A percentile compares a stretch with the other conserved stretches of the same genome.
These are phyloP conservation scores for Blera fallax DNA, from an alignment of 2,888 invertebrate genomes.

Conservation along the genomic window DNA sequence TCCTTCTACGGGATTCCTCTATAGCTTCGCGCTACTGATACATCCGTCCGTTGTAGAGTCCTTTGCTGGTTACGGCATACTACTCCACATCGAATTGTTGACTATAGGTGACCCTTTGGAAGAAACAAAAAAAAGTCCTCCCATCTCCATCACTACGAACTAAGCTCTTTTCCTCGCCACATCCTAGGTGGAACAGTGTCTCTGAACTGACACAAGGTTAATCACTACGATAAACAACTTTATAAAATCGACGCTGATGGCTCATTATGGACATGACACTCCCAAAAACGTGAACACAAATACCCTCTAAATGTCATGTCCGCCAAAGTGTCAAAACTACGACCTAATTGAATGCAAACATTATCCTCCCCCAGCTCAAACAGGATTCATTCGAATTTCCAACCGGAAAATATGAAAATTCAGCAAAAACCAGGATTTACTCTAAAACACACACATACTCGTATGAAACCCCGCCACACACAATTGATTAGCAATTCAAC, in stretches of 20 bases:
- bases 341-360: conserved; percentile 35
- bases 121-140: too few relatives aligned
- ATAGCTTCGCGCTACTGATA: too few relatives aligned
- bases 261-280: background rate
- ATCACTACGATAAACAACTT: too few relatives aligned
- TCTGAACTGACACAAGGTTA: background rate
- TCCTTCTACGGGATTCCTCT: too few relatives aligned
- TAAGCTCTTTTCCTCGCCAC: too few relatives aligned
- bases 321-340: background rate
- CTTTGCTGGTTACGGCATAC: too few relatives aligned
- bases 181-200: too few relatives aligned
- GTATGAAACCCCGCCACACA: background rate
- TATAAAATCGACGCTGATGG: background rate
- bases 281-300: background rate
- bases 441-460: background rate
- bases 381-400: background rate
- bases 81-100: too few relatives aligned
- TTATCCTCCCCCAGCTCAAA: background rate
- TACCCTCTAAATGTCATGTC: background rate
- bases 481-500: too few relatives aligned
- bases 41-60: too few relatives aligned
- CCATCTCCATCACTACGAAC: too few relatives aligned
- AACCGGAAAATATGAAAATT: background rate
- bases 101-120: too few relatives aligned
- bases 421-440: background rate